Percentiles rank a stretch among this genome's conserved stretches.
phyloP scores from a whole-genome alignment of 2,888 invertebrate genomes.

The Pristionchus entomophagus region DNA sequence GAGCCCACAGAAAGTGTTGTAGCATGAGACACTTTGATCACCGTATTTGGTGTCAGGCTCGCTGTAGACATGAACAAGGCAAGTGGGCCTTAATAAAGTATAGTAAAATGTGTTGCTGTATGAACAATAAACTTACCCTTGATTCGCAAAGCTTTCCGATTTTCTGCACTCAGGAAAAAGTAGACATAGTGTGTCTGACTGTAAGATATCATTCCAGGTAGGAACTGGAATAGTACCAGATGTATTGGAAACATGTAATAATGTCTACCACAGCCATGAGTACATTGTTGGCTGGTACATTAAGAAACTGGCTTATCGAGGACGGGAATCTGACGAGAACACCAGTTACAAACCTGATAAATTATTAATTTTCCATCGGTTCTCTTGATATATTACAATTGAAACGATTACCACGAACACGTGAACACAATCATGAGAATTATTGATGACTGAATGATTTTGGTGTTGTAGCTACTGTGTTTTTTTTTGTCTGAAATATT shows the following conservation, averaged over 20 bases:
- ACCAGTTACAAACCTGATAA: neutral
- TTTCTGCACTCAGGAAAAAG: neutral
- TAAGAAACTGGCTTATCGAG: neutral
- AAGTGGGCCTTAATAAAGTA: no score
- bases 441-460: neutral
- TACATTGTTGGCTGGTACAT: neutral
- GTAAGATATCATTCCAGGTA: neutral
- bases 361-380: neutral
- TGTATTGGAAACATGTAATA: neutral
- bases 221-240: neutral
- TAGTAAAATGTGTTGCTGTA: no score
- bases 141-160: neutral
- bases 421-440: constrained; percentile 1
- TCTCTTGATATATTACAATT: no score
- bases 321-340: neutral
- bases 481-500: no score
- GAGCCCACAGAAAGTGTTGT: no score
- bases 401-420: neutral
- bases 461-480: neutral
- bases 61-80: no score
- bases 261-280: neutral
- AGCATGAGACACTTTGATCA: no score
- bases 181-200: neutral
- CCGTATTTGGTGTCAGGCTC: no score
- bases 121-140: neutral